Percentiles rank a stretch among this genome's conserved stretches.
These are phyloP conservation scores for Acleris holmiana DNA, from an alignment of 2,888 invertebrate species.

Conservation along the genomic window DNA sequence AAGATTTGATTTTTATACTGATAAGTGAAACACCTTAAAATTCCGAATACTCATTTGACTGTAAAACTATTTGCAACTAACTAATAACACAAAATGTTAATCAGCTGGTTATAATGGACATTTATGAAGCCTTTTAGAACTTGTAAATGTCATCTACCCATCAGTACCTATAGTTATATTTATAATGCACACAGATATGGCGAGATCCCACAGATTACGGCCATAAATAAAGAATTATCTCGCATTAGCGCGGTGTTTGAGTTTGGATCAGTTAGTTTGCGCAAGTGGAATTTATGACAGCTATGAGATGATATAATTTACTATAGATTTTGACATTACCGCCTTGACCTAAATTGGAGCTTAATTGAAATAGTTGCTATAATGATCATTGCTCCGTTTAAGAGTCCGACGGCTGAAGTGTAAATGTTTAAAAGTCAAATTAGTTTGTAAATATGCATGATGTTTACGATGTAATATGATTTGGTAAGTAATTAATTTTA, in stretches of 20 bases:
- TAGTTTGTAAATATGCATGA: too few species aligned
- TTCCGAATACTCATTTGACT: too few species aligned
- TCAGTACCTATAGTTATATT: not conserved
- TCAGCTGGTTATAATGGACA: not conserved
- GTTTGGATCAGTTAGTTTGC: constrained; percentile 27
- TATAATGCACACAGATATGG: not conserved
- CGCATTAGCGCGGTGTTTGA: constrained; percentile 23
- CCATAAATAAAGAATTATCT: constrained; percentile 29
- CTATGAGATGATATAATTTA: constrained; percentile 16
- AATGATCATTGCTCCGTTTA: constrained; percentile 11
- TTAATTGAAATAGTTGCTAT: not conserved
- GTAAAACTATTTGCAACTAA: too few species aligned
- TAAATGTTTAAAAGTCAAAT: too few species aligned
- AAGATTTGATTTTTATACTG: too few species aligned
- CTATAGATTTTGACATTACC: constrained; percentile 8
- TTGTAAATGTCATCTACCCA: not conserved
- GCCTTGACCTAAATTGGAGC: constrained; percentile 23
- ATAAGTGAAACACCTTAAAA: too few species aligned
- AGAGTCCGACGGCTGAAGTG: not conserved
- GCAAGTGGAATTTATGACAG: constrained; percentile 21
- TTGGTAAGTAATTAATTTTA: too few species aligned
- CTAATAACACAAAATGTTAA: too few species aligned
- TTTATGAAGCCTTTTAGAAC: constrained; percentile 15
- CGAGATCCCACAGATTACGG: constrained; percentile 1
- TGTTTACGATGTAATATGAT: too few species aligned